These are phyloP conservation scores for Drosophila gunungcola DNA, from an alignment of 1,140 invertebrate genomes.

Conservation along the genomic window DNA sequence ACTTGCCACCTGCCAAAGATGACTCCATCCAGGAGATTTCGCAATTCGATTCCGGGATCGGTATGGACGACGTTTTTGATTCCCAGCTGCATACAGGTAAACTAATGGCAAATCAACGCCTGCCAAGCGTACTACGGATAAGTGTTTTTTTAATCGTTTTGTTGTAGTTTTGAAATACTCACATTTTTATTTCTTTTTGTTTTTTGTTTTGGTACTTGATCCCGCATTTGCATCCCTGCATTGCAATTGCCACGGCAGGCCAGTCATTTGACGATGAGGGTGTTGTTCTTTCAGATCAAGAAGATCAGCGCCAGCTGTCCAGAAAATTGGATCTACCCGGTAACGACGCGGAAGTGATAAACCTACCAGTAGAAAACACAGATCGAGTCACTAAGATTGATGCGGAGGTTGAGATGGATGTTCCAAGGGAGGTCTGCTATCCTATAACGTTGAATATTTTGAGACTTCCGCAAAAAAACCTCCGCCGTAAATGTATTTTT, in stretches of 20 bases:
- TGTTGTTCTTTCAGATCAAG: slow-evolving; percentile 75
- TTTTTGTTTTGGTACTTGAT: slow-evolving; percentile 49
- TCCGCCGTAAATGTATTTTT: slow-evolving; percentile 33
- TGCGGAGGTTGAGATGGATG: slow-evolving; percentile 41
- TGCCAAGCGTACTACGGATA: slow-evolving; percentile 44
- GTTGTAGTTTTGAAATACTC: slow-evolving; percentile 50
- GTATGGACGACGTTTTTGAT: slow-evolving; percentile 39
- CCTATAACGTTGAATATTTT: slow-evolving; percentile 42
- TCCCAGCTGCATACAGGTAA: slow-evolving; percentile 52
- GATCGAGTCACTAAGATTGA: not conserved
- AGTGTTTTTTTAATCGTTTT: slow-evolving; percentile 71
- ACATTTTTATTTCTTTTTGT: slow-evolving; percentile 50
- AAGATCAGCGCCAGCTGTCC: slow-evolving; percentile 42
- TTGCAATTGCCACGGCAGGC: slow-evolving; percentile 52
- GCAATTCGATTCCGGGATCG: slow-evolving; percentile 58
- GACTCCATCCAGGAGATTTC: slow-evolving; percentile 5
- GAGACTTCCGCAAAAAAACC: slow-evolving; percentile 12
- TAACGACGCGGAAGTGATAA: not conserved
- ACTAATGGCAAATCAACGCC: slow-evolving; percentile 30
- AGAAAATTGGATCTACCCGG: no score
- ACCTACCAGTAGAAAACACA: slow-evolving; percentile 3
- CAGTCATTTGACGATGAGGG: slow-evolving; percentile 76
- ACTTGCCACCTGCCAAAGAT: slow-evolving; percentile 13
- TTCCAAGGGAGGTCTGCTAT: slow-evolving; percentile 35
- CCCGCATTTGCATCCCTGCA: slow-evolving; percentile 39